A percentile compares a stretch with the other conserved stretches of the same genome.
These are phyloP conservation scores for Brachionus rotundiformis DNA, from an alignment of 1,140 invertebrate species.

Conservation along the genomic window DNA sequence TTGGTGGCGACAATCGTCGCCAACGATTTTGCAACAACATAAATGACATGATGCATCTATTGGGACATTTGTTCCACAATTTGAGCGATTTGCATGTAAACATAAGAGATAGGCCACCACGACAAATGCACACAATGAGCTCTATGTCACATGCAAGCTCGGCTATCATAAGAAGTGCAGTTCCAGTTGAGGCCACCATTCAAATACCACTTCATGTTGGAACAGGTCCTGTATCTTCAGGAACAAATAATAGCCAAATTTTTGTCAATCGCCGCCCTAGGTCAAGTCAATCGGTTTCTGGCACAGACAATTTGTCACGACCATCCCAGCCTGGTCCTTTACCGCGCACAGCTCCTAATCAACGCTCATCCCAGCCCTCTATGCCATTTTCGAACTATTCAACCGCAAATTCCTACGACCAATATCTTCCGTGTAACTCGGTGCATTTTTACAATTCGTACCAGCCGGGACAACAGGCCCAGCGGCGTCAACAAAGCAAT, in stretches of 20 bases:
- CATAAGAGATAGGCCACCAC: conserved; percentile 70
- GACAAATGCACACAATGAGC: conserved; percentile 69
- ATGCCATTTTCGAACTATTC: background rate
- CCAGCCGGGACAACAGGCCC: conserved; percentile 23
- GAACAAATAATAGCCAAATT: no score
- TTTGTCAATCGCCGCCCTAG: no score
- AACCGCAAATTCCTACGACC: conserved; percentile 7
- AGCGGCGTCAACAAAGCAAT: background rate
- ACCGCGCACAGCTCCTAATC: background rate
- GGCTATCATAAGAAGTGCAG: conserved; percentile 67
- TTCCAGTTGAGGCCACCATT: conserved; percentile 39
- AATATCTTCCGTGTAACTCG: conserved; percentile 50
- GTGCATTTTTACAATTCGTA: conserved; percentile 51
- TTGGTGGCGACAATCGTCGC: conserved; percentile 55
- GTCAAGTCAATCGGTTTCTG: conserved; percentile 1
- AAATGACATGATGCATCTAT: conserved; percentile 76
- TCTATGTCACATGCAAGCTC: conserved; percentile 62
- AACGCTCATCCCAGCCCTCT: background rate
- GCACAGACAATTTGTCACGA: background rate
- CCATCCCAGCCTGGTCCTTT: background rate
- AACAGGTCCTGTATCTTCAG: background rate
- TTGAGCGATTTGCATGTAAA: conserved; percentile 81
- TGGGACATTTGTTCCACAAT: conserved; percentile 82
- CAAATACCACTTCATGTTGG: conserved; percentile 42
- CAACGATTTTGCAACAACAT: conserved; percentile 73